A percentile compares a stretch with the other conserved stretches of the same genome.
phyloP scores from a whole-genome alignment of 2,797 vertebrate species.

The Pseudochaenichthys georgianus region DNA sequence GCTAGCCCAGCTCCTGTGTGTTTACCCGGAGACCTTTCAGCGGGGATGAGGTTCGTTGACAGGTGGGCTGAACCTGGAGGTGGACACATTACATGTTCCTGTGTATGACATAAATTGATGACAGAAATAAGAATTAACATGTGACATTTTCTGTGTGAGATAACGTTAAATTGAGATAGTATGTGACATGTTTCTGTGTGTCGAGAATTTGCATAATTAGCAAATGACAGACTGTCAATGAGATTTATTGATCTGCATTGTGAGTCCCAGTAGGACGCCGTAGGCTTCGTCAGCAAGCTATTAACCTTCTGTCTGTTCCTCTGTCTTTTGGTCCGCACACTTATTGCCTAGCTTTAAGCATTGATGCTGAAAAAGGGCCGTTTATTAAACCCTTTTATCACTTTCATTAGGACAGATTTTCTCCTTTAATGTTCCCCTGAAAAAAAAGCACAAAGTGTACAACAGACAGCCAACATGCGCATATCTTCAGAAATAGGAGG shows the following conservation, averaged over 20 bases:
- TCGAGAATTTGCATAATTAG: conserved; percentile 11
- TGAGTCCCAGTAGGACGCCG: neutral
- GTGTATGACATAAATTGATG: conserved; percentile 29
- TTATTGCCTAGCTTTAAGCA: neutral
- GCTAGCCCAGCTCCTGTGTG: conserved; percentile 5
- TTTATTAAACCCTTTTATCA: neutral
- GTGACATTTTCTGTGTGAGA: conserved; percentile 31
- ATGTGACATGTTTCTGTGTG: conserved; percentile 21
- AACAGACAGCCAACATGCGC: neutral
- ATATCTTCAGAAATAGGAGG: conserved; percentile 9
- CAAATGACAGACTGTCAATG: conserved; percentile 7
- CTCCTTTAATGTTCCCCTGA: neutral
- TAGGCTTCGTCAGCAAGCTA: conserved; percentile 15
- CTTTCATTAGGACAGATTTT: conserved; percentile 4
- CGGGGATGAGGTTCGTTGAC: conserved; percentile 4
- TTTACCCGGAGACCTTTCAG: conserved; percentile 22
- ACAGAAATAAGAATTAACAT: conserved; percentile 15
- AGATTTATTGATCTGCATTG: conserved; percentile 17
- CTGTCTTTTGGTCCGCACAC: neutral
- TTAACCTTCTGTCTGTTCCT: conserved; percentile 6
- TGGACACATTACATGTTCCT: conserved; percentile 12
- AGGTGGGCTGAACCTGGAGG: neutral
- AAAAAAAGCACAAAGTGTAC: neutral
- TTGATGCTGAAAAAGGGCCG: neutral
- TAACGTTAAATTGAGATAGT: conserved; percentile 8